Percentiles rank a stretch among this genome's conserved stretches.
Evolutionary conservation across 2,113 vertebrate species (phyloP).

Genomic region (Brachionichthys hirsutus): DNA sequence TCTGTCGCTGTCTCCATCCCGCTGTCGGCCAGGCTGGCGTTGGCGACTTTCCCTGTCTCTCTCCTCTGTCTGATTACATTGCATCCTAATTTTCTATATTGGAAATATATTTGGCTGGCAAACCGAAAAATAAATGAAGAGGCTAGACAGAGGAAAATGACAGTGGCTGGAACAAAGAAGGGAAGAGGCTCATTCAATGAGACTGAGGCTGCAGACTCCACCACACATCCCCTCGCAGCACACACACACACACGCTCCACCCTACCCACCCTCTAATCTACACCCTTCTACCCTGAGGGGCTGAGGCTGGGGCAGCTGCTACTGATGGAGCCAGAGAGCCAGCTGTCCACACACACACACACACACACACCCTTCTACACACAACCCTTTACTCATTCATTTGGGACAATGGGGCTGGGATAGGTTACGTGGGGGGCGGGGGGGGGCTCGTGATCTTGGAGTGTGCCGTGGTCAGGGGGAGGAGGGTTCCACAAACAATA

Average conservation of each 20-base stretch:
- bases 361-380: too few relatives aligned
- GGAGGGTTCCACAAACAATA: constrained; percentile 54
- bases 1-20: constrained; percentile 68
- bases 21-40: constrained; percentile 59
- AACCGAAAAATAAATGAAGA: constrained; percentile 11
- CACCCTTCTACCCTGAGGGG: constrained; percentile 84
- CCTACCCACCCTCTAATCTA: constrained; percentile 70
- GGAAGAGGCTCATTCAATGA: constrained; percentile 77
- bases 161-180: constrained; percentile 53
- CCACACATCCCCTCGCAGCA: constrained; percentile 80
- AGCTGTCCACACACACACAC: constrained; percentile 86
- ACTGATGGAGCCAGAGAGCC: constrained; percentile 83
- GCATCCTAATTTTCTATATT: constrained; percentile 20
- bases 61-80: constrained; percentile 28
- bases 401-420: constrained; percentile 73
- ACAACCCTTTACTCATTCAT: constrained; percentile 63
- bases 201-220: constrained; percentile 80
- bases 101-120: neutral
- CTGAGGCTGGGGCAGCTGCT: constrained; percentile 88
- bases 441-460: constrained; percentile 62
- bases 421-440: constrained; percentile 40
- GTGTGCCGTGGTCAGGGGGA: constrained; percentile 65
- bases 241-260: constrained; percentile 36
- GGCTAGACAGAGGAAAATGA: constrained; percentile 49
- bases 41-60: constrained; percentile 59